A percentile compares a stretch with the other conserved stretches of the same genome.
These are phyloP conservation scores for Bovichtus diacanthus DNA, from an alignment of 2,797 vertebrate genomes.

Conservation along the genomic window DNA sequence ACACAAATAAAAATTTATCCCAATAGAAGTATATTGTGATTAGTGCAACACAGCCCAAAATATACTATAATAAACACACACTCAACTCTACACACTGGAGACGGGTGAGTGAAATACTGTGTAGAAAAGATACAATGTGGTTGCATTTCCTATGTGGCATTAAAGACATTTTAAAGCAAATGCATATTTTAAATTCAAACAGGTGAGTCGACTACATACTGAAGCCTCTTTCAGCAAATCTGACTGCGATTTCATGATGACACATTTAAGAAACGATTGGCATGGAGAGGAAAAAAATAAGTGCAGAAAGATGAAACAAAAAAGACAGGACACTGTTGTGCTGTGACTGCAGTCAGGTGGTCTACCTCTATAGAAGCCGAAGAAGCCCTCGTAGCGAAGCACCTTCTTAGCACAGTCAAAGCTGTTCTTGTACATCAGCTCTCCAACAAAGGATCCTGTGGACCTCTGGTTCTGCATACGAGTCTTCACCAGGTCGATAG, in stretches of 20 bases:
- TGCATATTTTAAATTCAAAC: neutral
- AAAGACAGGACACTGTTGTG: neutral
- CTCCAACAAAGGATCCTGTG: conserved; percentile 93
- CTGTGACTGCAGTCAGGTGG: neutral
- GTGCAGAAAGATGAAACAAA: neutral
- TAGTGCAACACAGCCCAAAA: neutral
- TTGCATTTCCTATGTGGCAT: too few species aligned
- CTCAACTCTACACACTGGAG: neutral
- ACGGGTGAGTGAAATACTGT: neutral
- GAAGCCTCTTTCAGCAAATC: neutral
- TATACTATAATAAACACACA: neutral
- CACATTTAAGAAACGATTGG: neutral
- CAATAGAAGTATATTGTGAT: neutral
- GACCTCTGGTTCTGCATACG: conserved; percentile 99
- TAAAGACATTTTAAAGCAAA: neutral
- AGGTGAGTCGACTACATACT: neutral
- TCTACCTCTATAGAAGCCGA: conserved; percentile 97
- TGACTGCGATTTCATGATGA: neutral
- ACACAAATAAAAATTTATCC: neutral
- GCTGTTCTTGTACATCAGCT: conserved; percentile 99
- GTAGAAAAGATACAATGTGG: too few species aligned
- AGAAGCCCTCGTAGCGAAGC: conserved; percentile 96
- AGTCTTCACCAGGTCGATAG: conserved; percentile 98
- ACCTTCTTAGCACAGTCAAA: conserved; percentile 99
- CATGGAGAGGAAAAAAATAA: neutral